Percentiles rank a stretch among this genome's conserved stretches.
Evolutionary conservation across 2,797 vertebrate species (phyloP).

Genomic region (Chelidonichthys spinosus): DNA sequence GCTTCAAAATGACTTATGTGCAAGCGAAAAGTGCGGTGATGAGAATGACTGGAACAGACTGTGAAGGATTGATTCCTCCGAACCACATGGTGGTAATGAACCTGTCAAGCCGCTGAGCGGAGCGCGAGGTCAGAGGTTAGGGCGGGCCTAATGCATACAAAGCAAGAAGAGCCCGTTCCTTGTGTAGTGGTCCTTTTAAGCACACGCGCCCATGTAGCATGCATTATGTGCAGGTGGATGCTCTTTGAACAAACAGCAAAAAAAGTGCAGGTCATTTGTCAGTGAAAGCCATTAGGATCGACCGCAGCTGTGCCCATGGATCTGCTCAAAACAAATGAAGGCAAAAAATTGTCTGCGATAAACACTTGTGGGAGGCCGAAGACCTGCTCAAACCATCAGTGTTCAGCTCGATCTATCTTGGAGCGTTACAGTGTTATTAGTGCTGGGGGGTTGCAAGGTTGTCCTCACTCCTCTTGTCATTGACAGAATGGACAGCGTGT

Average conservation of each 20-base stretch:
- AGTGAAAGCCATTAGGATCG: conserved; percentile 72
- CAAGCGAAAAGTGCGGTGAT: conserved; percentile 31
- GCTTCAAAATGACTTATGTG: conserved; percentile 65
- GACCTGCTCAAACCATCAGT: conserved; percentile 69
- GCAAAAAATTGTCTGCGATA: conserved; percentile 73
- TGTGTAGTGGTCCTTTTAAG: conserved; percentile 28
- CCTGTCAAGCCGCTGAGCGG: conserved; percentile 41
- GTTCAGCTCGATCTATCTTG: conserved; percentile 78
- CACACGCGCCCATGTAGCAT: conserved; percentile 7
- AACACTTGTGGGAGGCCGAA: conserved; percentile 73
- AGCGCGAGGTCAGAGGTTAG: conserved; percentile 56
- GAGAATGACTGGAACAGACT: conserved; percentile 34
- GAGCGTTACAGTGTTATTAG: conserved; percentile 81
- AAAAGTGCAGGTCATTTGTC: conserved; percentile 68
- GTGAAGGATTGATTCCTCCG: conserved; percentile 62
- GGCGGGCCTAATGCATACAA: conserved; percentile 51
- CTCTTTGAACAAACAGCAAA: conserved; percentile 61
- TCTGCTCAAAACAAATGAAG: conserved; percentile 79
- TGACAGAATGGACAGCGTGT: conserved; percentile 78
- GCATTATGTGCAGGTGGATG: conserved; percentile 44
- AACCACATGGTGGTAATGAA: conserved; percentile 65
- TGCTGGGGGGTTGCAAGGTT: conserved; percentile 79
- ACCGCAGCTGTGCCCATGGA: conserved; percentile 71
- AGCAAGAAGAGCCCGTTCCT: conserved; percentile 16
- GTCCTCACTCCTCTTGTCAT: conserved; percentile 78